Evolutionary conservation across 2,797 vertebrate species (phyloP).

Genomic region (Decapterus maruadsi): DNA sequence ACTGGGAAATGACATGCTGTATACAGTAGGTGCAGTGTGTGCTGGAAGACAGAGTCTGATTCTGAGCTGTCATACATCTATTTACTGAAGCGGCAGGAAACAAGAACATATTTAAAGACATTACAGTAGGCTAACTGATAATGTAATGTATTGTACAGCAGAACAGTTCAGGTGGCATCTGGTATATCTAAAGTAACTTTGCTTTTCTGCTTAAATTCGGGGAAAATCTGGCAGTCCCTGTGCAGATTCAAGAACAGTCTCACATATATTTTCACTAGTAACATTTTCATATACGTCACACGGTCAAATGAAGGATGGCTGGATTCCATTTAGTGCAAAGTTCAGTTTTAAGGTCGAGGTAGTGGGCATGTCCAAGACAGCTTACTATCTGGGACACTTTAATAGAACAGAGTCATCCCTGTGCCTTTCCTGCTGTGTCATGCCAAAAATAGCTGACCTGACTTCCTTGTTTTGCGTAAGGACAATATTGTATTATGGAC

Average conservation of each 20-base stretch:
- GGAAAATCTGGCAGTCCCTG: background rate
- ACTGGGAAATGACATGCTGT: constrained; percentile 17
- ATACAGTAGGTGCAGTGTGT: background rate
- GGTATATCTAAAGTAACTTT: no score
- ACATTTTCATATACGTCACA: background rate
- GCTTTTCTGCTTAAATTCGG: background rate
- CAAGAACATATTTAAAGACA: background rate
- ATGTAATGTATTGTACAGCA: background rate
- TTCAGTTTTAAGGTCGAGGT: background rate
- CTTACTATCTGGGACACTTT: background rate
- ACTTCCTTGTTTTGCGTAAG: background rate
- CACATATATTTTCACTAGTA: background rate
- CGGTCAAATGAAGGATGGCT: background rate
- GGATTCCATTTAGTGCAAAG: background rate
- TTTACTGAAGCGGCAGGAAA: background rate
- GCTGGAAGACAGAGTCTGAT: background rate
- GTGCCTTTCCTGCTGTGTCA: background rate
- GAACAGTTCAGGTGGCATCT: background rate
- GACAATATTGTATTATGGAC: no score
- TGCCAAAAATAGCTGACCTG: background rate
- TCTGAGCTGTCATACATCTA: background rate
- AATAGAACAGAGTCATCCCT: background rate
- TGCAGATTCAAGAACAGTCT: background rate
- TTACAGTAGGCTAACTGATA: background rate
- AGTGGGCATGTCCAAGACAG: background rate